These are phyloP conservation scores for Pomacea canaliculata DNA, from an alignment of 2,888 invertebrate species.

Conservation along the genomic window DNA sequence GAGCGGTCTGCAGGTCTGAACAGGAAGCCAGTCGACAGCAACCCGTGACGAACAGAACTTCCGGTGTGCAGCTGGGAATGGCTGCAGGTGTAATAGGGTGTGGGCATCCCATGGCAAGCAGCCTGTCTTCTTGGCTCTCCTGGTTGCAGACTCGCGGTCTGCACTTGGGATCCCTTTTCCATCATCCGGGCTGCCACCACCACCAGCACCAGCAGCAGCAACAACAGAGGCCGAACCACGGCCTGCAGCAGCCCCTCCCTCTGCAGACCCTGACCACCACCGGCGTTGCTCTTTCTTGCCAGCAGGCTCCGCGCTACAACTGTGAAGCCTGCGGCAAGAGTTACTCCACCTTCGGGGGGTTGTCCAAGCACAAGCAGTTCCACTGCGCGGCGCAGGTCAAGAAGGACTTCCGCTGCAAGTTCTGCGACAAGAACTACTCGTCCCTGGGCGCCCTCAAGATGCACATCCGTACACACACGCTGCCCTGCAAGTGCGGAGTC, in stretches of 20 bases:
- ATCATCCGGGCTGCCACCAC: slow-evolving; percentile 15
- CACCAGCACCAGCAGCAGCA: slow-evolving; percentile 1
- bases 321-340: slow-evolving; percentile 94
- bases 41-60: background rate
- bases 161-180: slow-evolving; percentile 17
- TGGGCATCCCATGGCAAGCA: background rate
- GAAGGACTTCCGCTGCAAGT: slow-evolving; percentile 95
- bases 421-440: slow-evolving; percentile 95
- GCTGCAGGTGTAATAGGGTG: background rate
- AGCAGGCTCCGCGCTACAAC: slow-evolving; percentile 31
- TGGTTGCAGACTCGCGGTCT: background rate
- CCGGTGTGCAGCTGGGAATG: background rate
- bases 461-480: slow-evolving; percentile 97
- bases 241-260: background rate
- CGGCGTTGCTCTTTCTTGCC: background rate
- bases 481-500: slow-evolving; percentile 95
- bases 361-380: slow-evolving; percentile 94
- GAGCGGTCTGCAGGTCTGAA: background rate
- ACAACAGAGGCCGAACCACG: slow-evolving; percentile 1
- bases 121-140: background rate
- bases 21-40: background rate
- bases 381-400: slow-evolving; percentile 85
- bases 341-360: slow-evolving; percentile 93
- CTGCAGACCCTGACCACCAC: background rate
- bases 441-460: slow-evolving; percentile 96